phyloP scores from a whole-genome alignment of 1,140 invertebrate species.

The Danaus plexippus region DNA sequence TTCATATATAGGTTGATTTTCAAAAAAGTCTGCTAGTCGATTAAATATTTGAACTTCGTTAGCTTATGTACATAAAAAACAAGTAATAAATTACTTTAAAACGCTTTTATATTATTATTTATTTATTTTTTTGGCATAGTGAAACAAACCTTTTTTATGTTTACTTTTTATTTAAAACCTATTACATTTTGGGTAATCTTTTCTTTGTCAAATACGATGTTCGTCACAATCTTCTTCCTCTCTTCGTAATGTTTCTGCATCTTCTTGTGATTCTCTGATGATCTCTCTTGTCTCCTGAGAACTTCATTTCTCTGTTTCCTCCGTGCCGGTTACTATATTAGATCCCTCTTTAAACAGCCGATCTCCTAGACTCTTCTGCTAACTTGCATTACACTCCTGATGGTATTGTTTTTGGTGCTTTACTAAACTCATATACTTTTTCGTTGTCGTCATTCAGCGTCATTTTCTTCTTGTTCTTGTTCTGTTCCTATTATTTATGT shows the following conservation, averaged over 20 bases:
- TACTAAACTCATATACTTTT: constrained; percentile 32
- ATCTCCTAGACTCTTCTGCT: constrained; percentile 79
- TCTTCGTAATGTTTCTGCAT: constrained; percentile 80
- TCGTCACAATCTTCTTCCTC: constrained; percentile 80
- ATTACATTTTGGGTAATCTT: constrained; percentile 40
- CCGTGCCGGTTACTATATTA: constrained; percentile 75
- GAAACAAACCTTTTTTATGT: too few species aligned
- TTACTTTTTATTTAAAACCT: not conserved
- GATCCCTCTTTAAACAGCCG: constrained; percentile 75
- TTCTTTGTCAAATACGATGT: constrained; percentile 69
- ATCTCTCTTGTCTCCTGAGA: constrained; percentile 68
- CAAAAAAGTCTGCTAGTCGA: too few species aligned
- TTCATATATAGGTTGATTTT: too few species aligned
- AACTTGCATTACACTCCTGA: constrained; percentile 55
- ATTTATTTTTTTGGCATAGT: too few species aligned
- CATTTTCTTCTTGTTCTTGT: constrained; percentile 51
- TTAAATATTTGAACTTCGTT: too few species aligned
- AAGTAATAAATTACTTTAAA: too few species aligned
- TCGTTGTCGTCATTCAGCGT: constrained; percentile 36
- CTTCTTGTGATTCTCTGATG: constrained; percentile 72
- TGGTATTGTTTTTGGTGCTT: constrained; percentile 35
- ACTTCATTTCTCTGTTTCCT: constrained; percentile 85
- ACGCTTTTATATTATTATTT: too few species aligned
- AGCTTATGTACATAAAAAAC: too few species aligned
- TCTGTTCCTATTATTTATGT: constrained; percentile 67